Evolutionary conservation across 2,113 vertebrate genomes (phyloP), one percentile per base, ranked within the genome.

Genomic region (Microtus richardsoni): DNA sequence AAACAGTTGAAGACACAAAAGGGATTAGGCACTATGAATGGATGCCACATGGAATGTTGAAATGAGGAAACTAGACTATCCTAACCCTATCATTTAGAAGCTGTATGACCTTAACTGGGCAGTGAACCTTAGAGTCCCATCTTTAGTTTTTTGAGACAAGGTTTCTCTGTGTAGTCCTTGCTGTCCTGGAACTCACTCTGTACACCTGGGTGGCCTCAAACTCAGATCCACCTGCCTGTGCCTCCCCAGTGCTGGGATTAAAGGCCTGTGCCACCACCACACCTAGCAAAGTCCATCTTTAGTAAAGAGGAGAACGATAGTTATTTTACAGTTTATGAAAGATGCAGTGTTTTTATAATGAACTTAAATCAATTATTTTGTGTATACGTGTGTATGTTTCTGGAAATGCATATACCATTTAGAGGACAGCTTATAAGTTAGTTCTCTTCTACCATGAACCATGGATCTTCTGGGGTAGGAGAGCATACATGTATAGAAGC

Each of bases 321-420:
- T 30, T 49, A 92, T 66, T 89, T 84, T 41, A 89, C 1, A 74
- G 71, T n/a, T 86, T 49, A 49, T 49, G 28, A 44, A 91, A 75
- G 70, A 85, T 74, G 71, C 13, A 68, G 60, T 83, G 19, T 89
- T 94, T 96, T 88, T 74, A 41, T 68, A 92, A 58, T 79, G 8
- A 41, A 62, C 16, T 10, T 62, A 30, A 30, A 26, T 41, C 60
- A 83, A 10, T 83, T 85, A 47, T 82, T 60, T 28, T 33, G 41
- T 47, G 60, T 85, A n/a, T 62, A 60, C 7, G 26, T 26, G 52
- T 58, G 12, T 41, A 62, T 83, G 82, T 33, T 84, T 44, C 13
- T 44, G 39, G 60, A 41, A 44, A 8, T 33, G 58, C 39, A 64
- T 47, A 28, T 33, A 30, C 16, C 64, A 28, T 33, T 44, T 33